Conservation (phyloP, 64 coral and sea anemone species). For the Orbicella faveolata region DNA sequence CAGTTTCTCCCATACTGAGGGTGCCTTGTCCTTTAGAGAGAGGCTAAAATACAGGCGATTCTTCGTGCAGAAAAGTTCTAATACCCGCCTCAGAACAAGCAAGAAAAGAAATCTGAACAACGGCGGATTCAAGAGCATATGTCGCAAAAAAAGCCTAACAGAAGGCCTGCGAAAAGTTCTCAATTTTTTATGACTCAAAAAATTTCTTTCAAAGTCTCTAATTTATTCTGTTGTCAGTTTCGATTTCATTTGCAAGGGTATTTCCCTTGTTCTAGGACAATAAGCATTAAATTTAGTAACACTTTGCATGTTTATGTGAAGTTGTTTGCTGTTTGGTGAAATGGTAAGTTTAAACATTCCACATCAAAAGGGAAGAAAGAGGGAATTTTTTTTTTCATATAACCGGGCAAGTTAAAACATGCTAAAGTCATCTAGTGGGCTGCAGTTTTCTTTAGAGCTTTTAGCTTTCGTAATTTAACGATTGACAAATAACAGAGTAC, state of each 20-base stretch:
- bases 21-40: too few relatives aligned
- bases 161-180: neutral
- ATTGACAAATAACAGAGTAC: slow-evolving; percentile 4
- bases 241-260: neutral
- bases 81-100: too few relatives aligned
- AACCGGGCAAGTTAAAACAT: neutral
- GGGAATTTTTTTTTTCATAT: neutral
- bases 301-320: neutral
- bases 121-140: neutral
- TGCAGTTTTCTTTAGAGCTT: neutral
- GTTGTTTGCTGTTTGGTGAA: neutral
- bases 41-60: too few relatives aligned
- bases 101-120: too few relatives aligned
- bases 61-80: too few relatives aligned
- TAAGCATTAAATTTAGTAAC: slow-evolving; percentile 22
- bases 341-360: neutral
- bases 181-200: neutral
- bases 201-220: neutral
- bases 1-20: too few relatives aligned
- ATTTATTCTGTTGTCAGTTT: slow-evolving; percentile 1
- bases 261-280: neutral
- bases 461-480: neutral
- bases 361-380: neutral
- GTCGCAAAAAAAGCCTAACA: neutral
- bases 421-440: neutral